phyloP scores from a whole-genome alignment of 2,888 invertebrate species.

The Phymatocera aterrima region DNA sequence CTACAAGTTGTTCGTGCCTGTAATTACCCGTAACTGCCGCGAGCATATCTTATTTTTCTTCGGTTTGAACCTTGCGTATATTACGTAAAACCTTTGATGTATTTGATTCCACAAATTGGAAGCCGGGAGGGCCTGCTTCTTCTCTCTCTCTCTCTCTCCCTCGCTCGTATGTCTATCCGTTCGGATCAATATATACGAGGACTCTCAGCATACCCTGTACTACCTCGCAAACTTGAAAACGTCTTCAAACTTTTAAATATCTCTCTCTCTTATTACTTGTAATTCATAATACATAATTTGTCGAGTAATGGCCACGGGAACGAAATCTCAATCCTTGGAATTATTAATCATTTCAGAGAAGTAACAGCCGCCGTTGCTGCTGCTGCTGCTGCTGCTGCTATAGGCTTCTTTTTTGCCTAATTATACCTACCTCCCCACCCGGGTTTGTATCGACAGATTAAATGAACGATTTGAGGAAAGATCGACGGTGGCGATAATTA shows the following conservation, averaged over 20 bases:
- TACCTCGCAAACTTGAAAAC: not conserved
- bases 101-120: slow-evolving; percentile 27
- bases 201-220: not conserved
- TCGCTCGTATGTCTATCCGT: slow-evolving; percentile 2
- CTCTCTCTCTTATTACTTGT: not conserved
- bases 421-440: not conserved
- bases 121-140: not conserved
- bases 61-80: not conserved
- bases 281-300: not conserved
- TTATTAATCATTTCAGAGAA: not conserved
- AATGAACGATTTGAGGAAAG: too few species aligned
- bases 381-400: too few species aligned
- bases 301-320: not conserved
- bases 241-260: not conserved
- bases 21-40: slow-evolving; percentile 1
- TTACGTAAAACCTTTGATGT: slow-evolving; percentile 38
- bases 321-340: not conserved
- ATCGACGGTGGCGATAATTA: not conserved
- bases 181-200: slow-evolving; percentile 22
- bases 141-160: not conserved
- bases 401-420: not conserved
- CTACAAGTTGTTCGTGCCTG: not conserved
- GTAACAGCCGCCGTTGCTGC: not conserved
- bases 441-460: too few species aligned
- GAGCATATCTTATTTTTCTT: not conserved